These are phyloP conservation scores for Ophioninae sp. DNA, from an alignment of 2,888 invertebrate genomes.

Conservation along the genomic window DNA sequence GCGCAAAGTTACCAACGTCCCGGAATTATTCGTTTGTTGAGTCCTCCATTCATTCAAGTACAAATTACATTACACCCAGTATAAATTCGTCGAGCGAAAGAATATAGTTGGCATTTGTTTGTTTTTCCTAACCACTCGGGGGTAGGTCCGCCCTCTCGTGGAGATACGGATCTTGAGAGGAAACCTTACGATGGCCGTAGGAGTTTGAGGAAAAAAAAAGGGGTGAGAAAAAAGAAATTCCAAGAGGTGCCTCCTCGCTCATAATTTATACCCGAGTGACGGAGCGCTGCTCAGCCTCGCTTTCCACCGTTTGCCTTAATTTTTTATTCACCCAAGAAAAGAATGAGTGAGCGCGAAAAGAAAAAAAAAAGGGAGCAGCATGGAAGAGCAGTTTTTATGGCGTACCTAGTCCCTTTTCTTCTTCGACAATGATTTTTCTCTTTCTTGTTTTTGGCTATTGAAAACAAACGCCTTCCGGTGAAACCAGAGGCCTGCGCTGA, in stretches of 20 bases:
- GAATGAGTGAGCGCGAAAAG: neutral
- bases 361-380: neutral
- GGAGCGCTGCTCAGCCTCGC: neutral
- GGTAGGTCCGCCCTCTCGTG: neutral
- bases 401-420: neutral
- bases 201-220: neutral
- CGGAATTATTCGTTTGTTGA: neutral
- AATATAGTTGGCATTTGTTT: neutral
- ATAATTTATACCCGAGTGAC: neutral
- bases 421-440: neutral
- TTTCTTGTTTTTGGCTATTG: neutral
- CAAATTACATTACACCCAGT: slow-evolving; percentile 7
- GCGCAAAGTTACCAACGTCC: neutral
- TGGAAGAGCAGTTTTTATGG: neutral
- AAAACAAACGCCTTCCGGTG: neutral
- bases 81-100: slow-evolving; percentile 2
- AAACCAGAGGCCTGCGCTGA: neutral
- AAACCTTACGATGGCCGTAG: neutral
- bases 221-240: neutral
- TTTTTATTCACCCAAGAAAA: neutral
- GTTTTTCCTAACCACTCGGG: neutral
- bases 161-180: neutral
- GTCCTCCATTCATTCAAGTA: slow-evolving; percentile 14
- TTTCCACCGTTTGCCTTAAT: neutral
- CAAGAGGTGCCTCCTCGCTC: neutral